These are phyloP conservation scores for Bombus breviceps DNA, from an alignment of 1,140 invertebrate genomes.

Conservation along the genomic window DNA sequence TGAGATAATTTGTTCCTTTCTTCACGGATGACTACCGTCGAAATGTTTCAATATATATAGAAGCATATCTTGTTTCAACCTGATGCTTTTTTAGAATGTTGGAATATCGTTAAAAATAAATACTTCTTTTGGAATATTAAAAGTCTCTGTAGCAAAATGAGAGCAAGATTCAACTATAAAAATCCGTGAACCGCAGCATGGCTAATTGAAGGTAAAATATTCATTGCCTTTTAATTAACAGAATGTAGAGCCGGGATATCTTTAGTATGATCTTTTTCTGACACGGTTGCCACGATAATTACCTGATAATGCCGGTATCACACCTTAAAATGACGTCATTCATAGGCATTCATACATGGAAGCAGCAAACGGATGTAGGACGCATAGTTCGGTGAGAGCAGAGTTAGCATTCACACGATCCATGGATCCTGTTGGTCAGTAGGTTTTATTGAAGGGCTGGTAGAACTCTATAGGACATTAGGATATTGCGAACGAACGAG, in stretches of 20 bases:
- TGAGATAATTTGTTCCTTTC: background rate
- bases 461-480: conserved; percentile 55
- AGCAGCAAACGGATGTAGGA: conserved; percentile 32
- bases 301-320: background rate
- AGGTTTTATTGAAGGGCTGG: conserved; percentile 27
- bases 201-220: too few relatives aligned
- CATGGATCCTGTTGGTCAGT: background rate
- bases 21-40: too few relatives aligned
- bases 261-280: background rate
- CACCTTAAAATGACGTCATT: conserved; percentile 23
- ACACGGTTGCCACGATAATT: background rate
- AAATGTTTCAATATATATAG: too few relatives aligned
- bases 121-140: too few relatives aligned
- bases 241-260: background rate
- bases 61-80: too few relatives aligned
- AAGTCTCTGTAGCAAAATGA: too few relatives aligned
- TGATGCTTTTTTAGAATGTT: too few relatives aligned
- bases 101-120: too few relatives aligned
- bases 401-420: conserved; percentile 28
- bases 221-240: too few relatives aligned
- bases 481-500: conserved; percentile 56
- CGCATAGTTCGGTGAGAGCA: conserved; percentile 8
- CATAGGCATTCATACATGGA: conserved; percentile 21
- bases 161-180: too few relatives aligned
- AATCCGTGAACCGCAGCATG: too few relatives aligned